Evolutionary conservation across 2,888 invertebrate species (phyloP).

Genomic region (Apamea anceps): DNA sequence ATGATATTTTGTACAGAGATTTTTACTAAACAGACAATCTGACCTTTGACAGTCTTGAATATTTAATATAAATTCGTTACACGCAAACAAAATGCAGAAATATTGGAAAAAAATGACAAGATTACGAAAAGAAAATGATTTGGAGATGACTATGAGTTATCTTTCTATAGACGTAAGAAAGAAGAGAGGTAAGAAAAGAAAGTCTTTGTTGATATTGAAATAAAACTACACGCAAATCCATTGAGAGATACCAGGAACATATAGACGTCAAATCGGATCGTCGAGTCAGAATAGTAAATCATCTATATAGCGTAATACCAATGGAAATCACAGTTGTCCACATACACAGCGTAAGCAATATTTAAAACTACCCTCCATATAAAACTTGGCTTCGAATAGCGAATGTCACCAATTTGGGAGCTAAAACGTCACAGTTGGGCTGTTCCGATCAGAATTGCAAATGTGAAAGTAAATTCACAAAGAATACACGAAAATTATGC

Average conservation of each 20-base stretch:
- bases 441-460: constrained; percentile 82
- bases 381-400: constrained; percentile 66
- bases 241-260: constrained; percentile 26
- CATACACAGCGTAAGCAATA: constrained; percentile 64
- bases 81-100: background rate
- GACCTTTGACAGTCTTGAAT: background rate
- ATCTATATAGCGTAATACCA: constrained; percentile 53
- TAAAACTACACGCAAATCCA: constrained; percentile 17
- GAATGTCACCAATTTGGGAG: constrained; percentile 67
- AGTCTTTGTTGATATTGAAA: constrained; percentile 34
- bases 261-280: constrained; percentile 47
- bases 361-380: constrained; percentile 65
- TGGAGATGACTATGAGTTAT: background rate
- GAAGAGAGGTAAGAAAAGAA: background rate
- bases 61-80: background rate
- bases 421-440: constrained; percentile 68
- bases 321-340: constrained; percentile 59
- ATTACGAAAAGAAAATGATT: background rate
- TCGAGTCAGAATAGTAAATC: constrained; percentile 58
- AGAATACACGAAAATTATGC: constrained; percentile 85
- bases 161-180: background rate
- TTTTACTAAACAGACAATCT: background rate
- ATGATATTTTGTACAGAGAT: background rate
- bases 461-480: constrained; percentile 82
- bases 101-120: background rate